Evolutionary conservation across 2,797 vertebrate species (phyloP).

Genomic region (Pangasius krempfi): DNA sequence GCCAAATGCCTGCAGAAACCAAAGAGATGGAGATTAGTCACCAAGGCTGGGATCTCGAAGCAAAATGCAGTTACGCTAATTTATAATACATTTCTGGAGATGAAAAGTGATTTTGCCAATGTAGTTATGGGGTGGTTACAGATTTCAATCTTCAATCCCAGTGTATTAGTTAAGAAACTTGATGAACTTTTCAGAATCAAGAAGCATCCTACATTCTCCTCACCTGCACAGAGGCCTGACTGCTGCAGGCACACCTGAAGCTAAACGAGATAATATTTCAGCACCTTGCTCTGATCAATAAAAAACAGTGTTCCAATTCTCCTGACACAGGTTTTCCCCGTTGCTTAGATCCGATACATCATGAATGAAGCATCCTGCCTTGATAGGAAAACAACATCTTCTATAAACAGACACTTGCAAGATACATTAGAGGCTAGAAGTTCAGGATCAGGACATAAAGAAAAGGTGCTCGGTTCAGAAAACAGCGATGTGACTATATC

Average conservation of each 20-base stretch:
- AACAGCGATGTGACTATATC: neutral
- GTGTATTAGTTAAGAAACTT: neutral
- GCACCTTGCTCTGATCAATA: conserved; percentile 69
- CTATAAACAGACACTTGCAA: conserved; percentile 60
- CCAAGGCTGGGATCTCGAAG: neutral
- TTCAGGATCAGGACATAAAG: neutral
- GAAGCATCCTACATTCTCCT: conserved; percentile 6
- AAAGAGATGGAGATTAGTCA: conserved; percentile 27
- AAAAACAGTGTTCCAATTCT: conserved; percentile 75
- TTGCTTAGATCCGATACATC: conserved; percentile 65
- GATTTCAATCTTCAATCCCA: neutral
- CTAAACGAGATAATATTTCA: conserved; percentile 74
- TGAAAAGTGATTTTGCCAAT: neutral
- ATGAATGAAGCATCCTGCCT: conserved; percentile 63
- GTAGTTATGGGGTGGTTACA: neutral
- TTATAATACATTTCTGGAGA: neutral
- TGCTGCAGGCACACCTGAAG: conserved; percentile 48
- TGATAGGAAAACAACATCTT: conserved; percentile 69
- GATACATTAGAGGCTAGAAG: neutral
- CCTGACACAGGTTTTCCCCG: conserved; percentile 78
- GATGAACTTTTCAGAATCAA: neutral
- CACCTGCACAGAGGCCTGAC: conserved; percentile 41
- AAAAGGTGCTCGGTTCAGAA: neutral
- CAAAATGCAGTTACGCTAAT: neutral
- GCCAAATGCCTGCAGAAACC: conserved; percentile 85